phyloP scores from a whole-genome alignment of 2,888 invertebrate genomes.

The Andrena hattorfiana region DNA sequence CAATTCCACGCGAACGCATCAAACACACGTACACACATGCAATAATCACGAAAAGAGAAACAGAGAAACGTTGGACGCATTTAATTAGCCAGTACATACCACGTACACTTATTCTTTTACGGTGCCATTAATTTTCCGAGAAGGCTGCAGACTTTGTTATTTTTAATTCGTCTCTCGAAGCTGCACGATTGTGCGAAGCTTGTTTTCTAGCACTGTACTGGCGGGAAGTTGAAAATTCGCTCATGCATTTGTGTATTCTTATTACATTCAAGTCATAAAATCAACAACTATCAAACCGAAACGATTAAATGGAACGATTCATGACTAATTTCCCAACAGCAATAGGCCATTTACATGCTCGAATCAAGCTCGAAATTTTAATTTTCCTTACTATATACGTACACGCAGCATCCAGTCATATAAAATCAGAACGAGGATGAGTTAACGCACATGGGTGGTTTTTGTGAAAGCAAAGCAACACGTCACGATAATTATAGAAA shows the following conservation, averaged over 20 bases:
- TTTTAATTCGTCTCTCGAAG: not conserved
- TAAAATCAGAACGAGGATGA: not conserved
- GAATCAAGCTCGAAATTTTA: not conserved
- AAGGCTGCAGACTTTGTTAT: not conserved
- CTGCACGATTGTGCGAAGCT: not conserved
- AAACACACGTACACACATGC: constrained; percentile 5
- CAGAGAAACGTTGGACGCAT: not conserved
- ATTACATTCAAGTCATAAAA: not conserved
- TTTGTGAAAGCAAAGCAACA: too few relatives aligned
- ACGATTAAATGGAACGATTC: not conserved
- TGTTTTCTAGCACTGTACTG: not conserved
- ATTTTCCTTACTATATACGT: not conserved
- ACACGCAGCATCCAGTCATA: constrained; percentile 2
- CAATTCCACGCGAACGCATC: constrained; percentile 4
- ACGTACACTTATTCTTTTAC: not conserved
- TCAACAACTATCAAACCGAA: not conserved
- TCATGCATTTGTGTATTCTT: not conserved
- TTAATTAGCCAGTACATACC: not conserved
- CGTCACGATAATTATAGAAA: too few relatives aligned
- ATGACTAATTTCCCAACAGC: not conserved
- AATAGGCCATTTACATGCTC: not conserved
- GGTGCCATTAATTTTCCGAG: constrained; percentile 2
- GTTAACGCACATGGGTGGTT: too few relatives aligned
- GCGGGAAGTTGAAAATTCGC: not conserved
- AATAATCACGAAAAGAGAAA: not conserved